Evolutionary conservation across 1,140 invertebrate genomes (phyloP).

Genomic region (Drosophila willistoni): DNA sequence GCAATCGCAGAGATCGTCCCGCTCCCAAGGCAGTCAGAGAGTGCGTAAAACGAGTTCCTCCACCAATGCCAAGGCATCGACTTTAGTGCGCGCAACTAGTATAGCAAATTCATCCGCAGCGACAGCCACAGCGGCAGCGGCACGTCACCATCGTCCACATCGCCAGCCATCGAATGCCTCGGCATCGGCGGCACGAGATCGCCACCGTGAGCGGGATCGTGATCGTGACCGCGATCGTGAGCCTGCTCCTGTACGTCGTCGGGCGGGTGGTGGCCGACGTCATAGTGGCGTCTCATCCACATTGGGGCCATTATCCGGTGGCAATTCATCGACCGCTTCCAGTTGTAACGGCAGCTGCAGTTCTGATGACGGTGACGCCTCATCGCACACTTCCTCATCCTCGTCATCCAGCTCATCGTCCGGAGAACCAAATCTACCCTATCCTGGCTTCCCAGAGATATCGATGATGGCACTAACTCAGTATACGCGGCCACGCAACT

Average conservation of each 20-base stretch:
- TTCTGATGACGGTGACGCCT: slow-evolving; percentile 85
- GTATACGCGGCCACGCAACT: slow-evolving; percentile 92
- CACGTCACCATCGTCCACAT: slow-evolving; percentile 23
- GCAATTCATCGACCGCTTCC: slow-evolving; percentile 65
- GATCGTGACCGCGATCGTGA: slow-evolving; percentile 11
- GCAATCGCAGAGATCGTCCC: slow-evolving; percentile 45
- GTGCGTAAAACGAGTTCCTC: slow-evolving; percentile 75
- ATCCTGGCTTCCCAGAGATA: slow-evolving; percentile 93
- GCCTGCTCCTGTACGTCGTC: slow-evolving; percentile 31
- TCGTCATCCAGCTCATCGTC: slow-evolving; percentile 84
- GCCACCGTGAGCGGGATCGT: slow-evolving; percentile 8
- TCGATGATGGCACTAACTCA: slow-evolving; percentile 94
- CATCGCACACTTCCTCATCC: slow-evolving; percentile 70
- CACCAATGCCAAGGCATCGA: slow-evolving; percentile 53
- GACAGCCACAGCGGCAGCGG: not conserved
- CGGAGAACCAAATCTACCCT: slow-evolving; percentile 89
- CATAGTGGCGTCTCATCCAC: slow-evolving; percentile 63
- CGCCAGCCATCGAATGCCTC: slow-evolving; percentile 48
- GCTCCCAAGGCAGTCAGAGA: slow-evolving; percentile 47
- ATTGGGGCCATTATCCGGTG: slow-evolving; percentile 29
- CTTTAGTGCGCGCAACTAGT: slow-evolving; percentile 27
- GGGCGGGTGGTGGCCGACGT: slow-evolving; percentile 42
- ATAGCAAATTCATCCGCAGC: slow-evolving; percentile 27
- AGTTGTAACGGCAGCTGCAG: slow-evolving; percentile 84
- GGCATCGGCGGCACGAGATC: slow-evolving; percentile 19